Evolutionary conservation across 2,113 vertebrate species (phyloP), one percentile per base, ranked within the genome.

Genomic region (Plecotus auritus): DNA sequence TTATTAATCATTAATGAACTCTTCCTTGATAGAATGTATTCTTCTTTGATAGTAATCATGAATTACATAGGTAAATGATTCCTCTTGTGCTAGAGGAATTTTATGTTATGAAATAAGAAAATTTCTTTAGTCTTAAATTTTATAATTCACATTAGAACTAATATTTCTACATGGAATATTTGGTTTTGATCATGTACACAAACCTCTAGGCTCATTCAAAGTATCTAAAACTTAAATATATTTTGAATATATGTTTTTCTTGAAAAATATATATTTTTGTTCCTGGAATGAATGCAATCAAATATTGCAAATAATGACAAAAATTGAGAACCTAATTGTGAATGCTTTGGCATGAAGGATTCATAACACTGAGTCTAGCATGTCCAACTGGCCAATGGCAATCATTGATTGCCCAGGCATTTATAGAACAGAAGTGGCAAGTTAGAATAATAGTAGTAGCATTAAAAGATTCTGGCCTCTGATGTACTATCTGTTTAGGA

Each of bases 31-130:
- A 78, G 32, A 7, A 54, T 66, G 0, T 64, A 82, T 47, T 95
- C 6, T 85, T 88, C 28, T 35, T 54, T 45, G 9, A 76, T 23
- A 61, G 47, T 59, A 30, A 51, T 70, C 28, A 92, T 64, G 11
- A 92, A 92, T 76, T 80, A 73, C 22, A 59, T 8, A 95, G 22
- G 30, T 85, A 89, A 94, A 64, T 59, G 32, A 81, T 32, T 92
- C 3, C 0, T 88, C 6, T 42, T 28, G 5, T 77, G 1, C 11
- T 42, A 28, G 70, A 26, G 22, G 7, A 73, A 73, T 73, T 73
- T 73, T 73, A 73, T 73, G 14, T 42, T 73, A 42, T 42, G 13
- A 73, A 40, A 72, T 73, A 73, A 35, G 35, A 73, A 73, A 13
- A 42, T 14, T 42, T 73, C 42, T 73, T 73, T 73, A 42, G 70